Conservation (phyloP, 1,140 invertebrate genomes). For the Caenorhabditis latens region DNA sequence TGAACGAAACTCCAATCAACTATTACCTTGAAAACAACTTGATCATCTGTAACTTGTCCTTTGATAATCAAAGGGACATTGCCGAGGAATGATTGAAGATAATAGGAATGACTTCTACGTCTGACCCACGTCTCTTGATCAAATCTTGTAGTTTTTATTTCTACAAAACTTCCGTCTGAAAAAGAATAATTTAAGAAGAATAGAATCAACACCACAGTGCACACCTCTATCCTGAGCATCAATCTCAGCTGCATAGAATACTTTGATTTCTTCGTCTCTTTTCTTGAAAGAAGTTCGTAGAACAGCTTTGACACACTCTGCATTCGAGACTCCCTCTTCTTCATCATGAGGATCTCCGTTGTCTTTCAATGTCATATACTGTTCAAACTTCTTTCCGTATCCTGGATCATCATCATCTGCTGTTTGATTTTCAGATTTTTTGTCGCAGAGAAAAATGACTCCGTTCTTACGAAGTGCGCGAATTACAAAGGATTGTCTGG, state of each 20-base stretch:
- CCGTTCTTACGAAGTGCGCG: background rate
- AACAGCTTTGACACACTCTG: background rate
- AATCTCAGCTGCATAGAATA: background rate
- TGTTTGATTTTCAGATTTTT: background rate
- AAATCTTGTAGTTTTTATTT: background rate
- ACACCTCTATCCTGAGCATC: background rate
- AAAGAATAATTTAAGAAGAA: background rate
- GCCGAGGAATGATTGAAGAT: background rate
- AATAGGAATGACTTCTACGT: background rate
- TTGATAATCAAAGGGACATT: background rate
- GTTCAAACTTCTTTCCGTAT: background rate
- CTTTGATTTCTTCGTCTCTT: background rate
- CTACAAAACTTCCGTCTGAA: background rate
- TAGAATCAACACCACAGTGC: too few relatives aligned
- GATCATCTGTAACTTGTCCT: background rate
- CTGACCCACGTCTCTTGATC: background rate
- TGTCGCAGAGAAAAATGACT: background rate
- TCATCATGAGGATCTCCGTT: background rate
- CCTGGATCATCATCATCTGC: background rate
- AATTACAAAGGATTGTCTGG: background rate
- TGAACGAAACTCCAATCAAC: too few relatives aligned
- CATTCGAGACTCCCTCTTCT: background rate
- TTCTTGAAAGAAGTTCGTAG: background rate
- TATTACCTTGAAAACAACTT: background rate
- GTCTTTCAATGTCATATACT: conserved; percentile 11